phyloP scores from a whole-genome alignment of 2,888 invertebrate species.

The Theretra japonica region DNA sequence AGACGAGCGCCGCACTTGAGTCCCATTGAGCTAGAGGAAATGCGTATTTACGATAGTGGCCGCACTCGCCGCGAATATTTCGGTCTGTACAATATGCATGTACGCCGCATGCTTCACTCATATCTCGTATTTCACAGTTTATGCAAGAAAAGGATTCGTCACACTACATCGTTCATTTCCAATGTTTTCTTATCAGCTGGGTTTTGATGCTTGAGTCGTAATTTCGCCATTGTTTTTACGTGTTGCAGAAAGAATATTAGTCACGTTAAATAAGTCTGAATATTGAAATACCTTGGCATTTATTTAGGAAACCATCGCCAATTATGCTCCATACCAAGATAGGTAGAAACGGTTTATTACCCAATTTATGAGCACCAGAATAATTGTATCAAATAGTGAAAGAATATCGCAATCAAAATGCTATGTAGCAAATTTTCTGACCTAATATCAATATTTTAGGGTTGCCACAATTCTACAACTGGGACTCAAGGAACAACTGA shows the following conservation, averaged over 20 bases:
- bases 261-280: not conserved
- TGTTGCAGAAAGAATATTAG: not conserved
- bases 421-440: not conserved
- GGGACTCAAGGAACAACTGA: not conserved
- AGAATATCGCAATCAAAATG: no score
- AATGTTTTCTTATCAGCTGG: slow-evolving; percentile 31
- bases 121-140: slow-evolving; percentile 16
- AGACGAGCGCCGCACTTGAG: slow-evolving; percentile 67
- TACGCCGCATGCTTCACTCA: not conserved
- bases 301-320: no score
- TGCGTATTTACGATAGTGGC: slow-evolving; percentile 63
- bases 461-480: not conserved
- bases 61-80: slow-evolving; percentile 52
- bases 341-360: no score
- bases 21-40: slow-evolving; percentile 75
- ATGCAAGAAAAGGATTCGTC: slow-evolving; percentile 13
- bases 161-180: slow-evolving; percentile 3
- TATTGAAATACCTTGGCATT: no score
- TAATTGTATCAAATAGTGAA: no score
- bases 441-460: not conserved
- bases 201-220: not conserved
- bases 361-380: no score
- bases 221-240: not conserved
- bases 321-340: no score
- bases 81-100: slow-evolving; percentile 30